Base-by-base conservation (phyloP, 2,888 invertebrate species). In the Pollenia angustigena region DNA sequence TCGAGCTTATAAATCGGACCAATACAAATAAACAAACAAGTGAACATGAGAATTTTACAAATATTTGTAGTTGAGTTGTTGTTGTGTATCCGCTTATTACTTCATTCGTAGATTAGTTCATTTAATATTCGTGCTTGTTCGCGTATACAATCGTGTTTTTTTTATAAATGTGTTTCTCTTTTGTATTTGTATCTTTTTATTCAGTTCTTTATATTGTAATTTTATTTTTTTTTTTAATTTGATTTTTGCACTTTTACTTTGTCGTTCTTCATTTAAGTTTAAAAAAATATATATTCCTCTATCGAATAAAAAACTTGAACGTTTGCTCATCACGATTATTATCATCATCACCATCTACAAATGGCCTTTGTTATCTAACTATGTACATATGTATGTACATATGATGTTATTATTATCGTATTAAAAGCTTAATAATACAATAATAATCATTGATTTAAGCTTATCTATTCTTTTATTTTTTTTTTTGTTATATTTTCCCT, bases 311-410 rank as follows among this genome's bases (percentile, higher is more conserved):
- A 68, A 86, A 72, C 83, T 86, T 83, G 44, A 58, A 76, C 44
- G 72, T 81, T 86, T 80, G 64, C 71, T 83, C 82, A 86, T 85
- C 76, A 81, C 50, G 66, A 58, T 23, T 64, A 68, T 79, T 16
- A 78, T 69, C 52, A 85, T 85, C 60, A 85, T 72, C 78, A 78
- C 32, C 79, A 76, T 76, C 81, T 81, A 69, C 74, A 87, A 87
- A 78, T 84, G 84, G 87, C 78, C 84, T 87, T 84, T 84, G 78
- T 84, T 84, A 87, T 81, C 81, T 81, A 87, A 84, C 84, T 81
- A 64, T 66, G 40, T 66, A 52, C 62, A 62, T 50, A 54, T 32
- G 18, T 81, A 64, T 58, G 18, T 64, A 52, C 62, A 62, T 50
- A 54, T 44, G 16, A 32, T 32, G 32, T 32, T 56, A 74, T 81